A percentile compares a stretch with the other conserved stretches of the same genome.
These are phyloP conservation scores for Pantherophis guttatus DNA, from an alignment of 2,113 vertebrate species.

Conservation along the genomic window DNA sequence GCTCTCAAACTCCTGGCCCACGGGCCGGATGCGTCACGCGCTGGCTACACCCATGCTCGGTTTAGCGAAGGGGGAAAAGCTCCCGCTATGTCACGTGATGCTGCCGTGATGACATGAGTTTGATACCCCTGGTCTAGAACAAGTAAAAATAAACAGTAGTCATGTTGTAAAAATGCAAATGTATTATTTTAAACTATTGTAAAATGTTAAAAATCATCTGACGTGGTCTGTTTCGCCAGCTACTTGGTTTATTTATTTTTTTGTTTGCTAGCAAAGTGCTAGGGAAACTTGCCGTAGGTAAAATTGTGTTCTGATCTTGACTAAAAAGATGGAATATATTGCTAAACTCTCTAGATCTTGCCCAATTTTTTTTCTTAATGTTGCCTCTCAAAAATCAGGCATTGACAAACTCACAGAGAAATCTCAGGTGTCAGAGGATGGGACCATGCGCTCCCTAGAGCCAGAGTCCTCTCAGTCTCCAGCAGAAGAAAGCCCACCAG, in stretches of 20 bases:
- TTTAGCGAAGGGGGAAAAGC: no score
- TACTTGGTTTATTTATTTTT: background rate
- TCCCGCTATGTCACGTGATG: no score
- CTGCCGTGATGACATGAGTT: no score
- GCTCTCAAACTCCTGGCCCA: no score
- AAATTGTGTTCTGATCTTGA: background rate
- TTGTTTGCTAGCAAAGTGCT: background rate
- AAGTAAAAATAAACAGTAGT: background rate
- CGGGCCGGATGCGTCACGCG: accelerated
- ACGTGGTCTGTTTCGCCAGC: background rate
- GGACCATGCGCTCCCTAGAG: constrained; percentile 86
- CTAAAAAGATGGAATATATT: background rate
- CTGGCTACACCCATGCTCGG: no score
- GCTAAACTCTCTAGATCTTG: background rate
- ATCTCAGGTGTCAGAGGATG: constrained; percentile 95
- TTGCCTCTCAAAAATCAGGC: constrained; percentile 62
- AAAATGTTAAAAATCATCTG: background rate
- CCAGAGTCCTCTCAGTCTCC: constrained; percentile 66
- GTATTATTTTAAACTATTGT: background rate
- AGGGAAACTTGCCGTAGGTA: background rate
- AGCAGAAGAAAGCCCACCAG: constrained; percentile 58
- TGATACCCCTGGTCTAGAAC: background rate
- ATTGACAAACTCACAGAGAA: constrained; percentile 98
- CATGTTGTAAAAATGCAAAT: background rate
- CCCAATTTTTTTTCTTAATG: background rate